phyloP scores from a whole-genome alignment of 2,888 invertebrate genomes.

The Pseudococcus longispinus region DNA sequence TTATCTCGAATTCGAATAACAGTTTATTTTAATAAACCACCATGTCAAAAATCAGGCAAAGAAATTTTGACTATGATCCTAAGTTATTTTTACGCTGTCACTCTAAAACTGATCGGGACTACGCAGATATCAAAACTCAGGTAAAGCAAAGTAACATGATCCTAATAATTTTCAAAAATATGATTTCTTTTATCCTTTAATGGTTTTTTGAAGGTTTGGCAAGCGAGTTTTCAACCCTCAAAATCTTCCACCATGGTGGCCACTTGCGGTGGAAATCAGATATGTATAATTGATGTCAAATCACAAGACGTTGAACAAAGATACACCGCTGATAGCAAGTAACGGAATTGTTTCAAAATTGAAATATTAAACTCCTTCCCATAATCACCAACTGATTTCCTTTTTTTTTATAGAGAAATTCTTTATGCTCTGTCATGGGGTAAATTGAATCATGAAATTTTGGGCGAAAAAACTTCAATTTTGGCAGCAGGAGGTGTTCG shows the following conservation, averaged over 20 bases:
- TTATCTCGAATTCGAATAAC: not conserved
- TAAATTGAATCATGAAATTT: conserved; percentile 60
- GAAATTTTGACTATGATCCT: conserved; percentile 62
- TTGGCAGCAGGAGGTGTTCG: conserved; percentile 61
- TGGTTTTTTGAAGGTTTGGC: conserved; percentile 62
- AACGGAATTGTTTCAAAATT: not conserved
- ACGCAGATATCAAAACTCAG: conserved; percentile 64
- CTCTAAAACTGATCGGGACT: conserved; percentile 63
- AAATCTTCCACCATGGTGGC: conserved; percentile 62
- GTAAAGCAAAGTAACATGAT: conserved; percentile 57
- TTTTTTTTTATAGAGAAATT: conserved; percentile 60
- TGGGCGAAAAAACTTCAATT: conserved; percentile 61
- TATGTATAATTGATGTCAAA: conserved; percentile 65
- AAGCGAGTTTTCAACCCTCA: conserved; percentile 65
- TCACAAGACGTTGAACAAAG: conserved; percentile 60
- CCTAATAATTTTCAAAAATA: not conserved
- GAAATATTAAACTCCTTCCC: not conserved
- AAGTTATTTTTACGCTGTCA: conserved; percentile 64
- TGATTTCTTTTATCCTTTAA: not conserved
- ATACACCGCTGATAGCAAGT: conserved; percentile 54
- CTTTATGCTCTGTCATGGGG: conserved; percentile 65
- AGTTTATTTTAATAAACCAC: not conserved
- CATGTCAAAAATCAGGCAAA: conserved; percentile 2
- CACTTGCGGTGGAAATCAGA: conserved; percentile 65
- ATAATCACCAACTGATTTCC: not conserved